Evolutionary conservation across 2,113 vertebrate species (phyloP).

Genomic region (Otus sunia): DNA sequence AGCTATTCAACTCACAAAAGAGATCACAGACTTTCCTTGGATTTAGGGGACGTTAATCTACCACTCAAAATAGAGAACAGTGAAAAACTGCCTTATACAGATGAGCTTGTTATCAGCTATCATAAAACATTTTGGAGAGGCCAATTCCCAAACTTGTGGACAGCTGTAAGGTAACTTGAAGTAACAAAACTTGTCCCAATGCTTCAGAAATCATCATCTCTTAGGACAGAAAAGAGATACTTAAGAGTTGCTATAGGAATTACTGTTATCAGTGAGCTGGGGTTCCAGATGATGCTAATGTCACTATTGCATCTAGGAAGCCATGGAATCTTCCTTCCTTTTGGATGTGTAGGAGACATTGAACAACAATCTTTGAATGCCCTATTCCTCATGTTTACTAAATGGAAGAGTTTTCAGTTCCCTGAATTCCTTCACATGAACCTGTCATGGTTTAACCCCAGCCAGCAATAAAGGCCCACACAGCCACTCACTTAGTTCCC

Average conservation of each 20-base stretch:
- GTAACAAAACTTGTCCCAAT: neutral
- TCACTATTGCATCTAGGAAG: neutral
- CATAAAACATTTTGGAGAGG: neutral
- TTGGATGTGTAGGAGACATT: neutral
- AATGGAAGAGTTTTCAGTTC: neutral
- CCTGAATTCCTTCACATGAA: neutral
- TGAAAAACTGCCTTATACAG: neutral
- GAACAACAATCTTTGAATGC: neutral
- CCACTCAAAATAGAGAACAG: neutral
- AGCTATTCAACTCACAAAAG: neutral
- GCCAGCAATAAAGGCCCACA: neutral
- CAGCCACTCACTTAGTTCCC: rapidly evolving
- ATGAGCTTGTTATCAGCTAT: neutral
- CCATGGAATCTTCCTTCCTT: neutral
- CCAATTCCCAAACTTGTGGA: neutral
- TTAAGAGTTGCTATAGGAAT: neutral
- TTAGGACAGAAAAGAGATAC: neutral
- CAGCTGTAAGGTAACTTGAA: neutral
- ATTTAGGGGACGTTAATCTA: neutral
- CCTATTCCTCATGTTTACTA: neutral
- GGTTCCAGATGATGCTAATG: neutral
- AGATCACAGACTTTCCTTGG: neutral
- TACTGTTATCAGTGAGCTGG: neutral
- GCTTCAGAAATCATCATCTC: neutral
- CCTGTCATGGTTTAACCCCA: neutral